Evolutionary conservation across 2,888 invertebrate genomes (phyloP), one percentile per base, ranked within the genome.

Genomic region (Acleris cristana): DNA sequence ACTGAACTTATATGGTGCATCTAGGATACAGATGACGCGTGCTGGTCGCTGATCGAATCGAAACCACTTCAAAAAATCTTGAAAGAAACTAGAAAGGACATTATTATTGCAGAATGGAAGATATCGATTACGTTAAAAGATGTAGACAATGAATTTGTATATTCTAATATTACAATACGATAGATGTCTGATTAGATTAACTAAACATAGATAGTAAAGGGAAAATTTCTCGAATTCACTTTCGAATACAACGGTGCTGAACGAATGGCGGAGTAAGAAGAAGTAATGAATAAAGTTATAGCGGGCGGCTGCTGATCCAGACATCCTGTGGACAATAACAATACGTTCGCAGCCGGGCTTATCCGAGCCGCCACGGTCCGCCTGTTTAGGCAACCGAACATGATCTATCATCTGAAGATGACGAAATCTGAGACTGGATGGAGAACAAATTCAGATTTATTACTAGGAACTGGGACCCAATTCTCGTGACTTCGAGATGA

Each of bases 271-370:
- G 57, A 30, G 51, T 67, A 58, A 71, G 70, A 70, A 64, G 64
- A 56, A 71, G 68, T 70, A 75, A 76, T 74, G 71, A 76, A 73
- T 72, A 77, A 71, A 72, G 78, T 79, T 80, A 83, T 78, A 80
- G 79, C 80, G 80, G 80, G 82, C 77, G 77, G 74, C 77, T 78
- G 76, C 78, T 77, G 76, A 82, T 81, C 77, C 77, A 81, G 81
- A 81, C 84, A 84, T 85, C 84, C 84, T 84, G 83, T 77, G 73
- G 70, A 73, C 70, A 67, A 73, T 74, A 72, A 76, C 74, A 72
- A 73, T 71, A 69, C 70, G 49, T 65, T 52, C 66, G 62, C 54
- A 69, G 52, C 55, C 53, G 56, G 45, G 53, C 63, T 52, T 63
- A 67, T 67, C 62, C 58, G 19, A 34, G 51, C 34, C 49, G 56